These are phyloP conservation scores for Hippocampus kuda DNA, from an alignment of 2,797 vertebrate genomes.

Conservation along the genomic window DNA sequence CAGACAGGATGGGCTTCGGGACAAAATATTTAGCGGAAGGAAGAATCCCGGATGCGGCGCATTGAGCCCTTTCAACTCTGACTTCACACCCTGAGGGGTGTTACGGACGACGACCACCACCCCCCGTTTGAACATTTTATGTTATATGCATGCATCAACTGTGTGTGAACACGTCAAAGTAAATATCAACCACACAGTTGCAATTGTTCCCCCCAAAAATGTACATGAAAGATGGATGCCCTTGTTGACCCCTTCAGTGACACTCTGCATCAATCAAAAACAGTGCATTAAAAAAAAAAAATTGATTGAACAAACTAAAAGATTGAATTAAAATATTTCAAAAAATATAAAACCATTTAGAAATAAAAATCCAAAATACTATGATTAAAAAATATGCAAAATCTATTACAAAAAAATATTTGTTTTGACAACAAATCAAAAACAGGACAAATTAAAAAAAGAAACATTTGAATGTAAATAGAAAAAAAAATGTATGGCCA, in stretches of 20 bases:
- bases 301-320: no score
- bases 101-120: constrained; percentile 14
- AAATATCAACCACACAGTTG: constrained; percentile 70
- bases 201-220: constrained; percentile 56
- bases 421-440: no score
- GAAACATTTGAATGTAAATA: no score
- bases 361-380: no score
- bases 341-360: no score
- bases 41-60: constrained; percentile 51
- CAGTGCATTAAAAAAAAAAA: no score
- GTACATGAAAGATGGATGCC: constrained; percentile 24
- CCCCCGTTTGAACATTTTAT: constrained; percentile 17
- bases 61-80: constrained; percentile 46
- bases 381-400: no score
- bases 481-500: no score
- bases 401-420: no score
- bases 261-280: background rate
- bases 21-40: constrained; percentile 65
- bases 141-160: constrained; percentile 11
- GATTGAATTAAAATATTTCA: no score
- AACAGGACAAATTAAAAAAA: no score
- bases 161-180: constrained; percentile 30
- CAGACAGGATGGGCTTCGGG: constrained; percentile 60
- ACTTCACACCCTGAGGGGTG: constrained; percentile 37
- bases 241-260: constrained; percentile 7